These are phyloP conservation scores for Oxytorus armatus DNA, from an alignment of 2,888 invertebrate species.

Conservation along the genomic window DNA sequence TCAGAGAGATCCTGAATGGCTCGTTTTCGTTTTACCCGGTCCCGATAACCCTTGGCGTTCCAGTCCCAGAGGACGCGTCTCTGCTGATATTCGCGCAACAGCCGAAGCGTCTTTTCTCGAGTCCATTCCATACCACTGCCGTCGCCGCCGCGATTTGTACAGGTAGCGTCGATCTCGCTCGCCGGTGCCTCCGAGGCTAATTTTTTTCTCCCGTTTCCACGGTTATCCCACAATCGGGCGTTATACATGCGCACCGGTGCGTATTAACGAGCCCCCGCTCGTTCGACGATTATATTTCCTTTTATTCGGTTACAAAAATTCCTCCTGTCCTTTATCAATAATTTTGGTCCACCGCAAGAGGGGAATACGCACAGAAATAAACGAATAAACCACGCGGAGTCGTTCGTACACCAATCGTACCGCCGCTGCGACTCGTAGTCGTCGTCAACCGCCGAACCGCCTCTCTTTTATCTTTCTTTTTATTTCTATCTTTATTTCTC, in stretches of 20 bases:
- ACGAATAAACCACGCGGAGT: too few relatives aligned
- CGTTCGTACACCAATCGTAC: too few relatives aligned
- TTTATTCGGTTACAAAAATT: too few relatives aligned
- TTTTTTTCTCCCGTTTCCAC: conserved; percentile 3
- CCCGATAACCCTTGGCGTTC: conserved; percentile 77
- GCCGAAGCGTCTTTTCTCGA: conserved; percentile 76
- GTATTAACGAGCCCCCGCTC: too few relatives aligned
- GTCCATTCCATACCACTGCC: conserved; percentile 77
- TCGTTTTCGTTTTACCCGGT: conserved; percentile 74
- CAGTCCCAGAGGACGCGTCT: conserved; percentile 78
- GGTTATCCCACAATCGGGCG: conserved; percentile 4
- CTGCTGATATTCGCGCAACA: conserved; percentile 76
- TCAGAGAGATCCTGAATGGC: conserved; percentile 78
- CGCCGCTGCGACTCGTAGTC: conserved; percentile 1
- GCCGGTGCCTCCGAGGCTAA: conserved; percentile 22
- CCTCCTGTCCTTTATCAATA: too few relatives aligned
- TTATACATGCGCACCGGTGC: not conserved
- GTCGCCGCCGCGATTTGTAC: conserved; percentile 52
- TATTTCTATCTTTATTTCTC: conserved; percentile 75
- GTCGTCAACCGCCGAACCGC: too few relatives aligned
- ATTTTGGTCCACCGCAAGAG: too few relatives aligned
- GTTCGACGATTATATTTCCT: not conserved
- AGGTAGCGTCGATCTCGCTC: conserved; percentile 53
- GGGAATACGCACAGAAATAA: too few relatives aligned
- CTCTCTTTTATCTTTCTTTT: conserved; percentile 28